Evolutionary conservation across 2,888 invertebrate genomes (phyloP), one percentile per base, ranked within the genome.

Genomic region (Mythimna loreyi): DNA sequence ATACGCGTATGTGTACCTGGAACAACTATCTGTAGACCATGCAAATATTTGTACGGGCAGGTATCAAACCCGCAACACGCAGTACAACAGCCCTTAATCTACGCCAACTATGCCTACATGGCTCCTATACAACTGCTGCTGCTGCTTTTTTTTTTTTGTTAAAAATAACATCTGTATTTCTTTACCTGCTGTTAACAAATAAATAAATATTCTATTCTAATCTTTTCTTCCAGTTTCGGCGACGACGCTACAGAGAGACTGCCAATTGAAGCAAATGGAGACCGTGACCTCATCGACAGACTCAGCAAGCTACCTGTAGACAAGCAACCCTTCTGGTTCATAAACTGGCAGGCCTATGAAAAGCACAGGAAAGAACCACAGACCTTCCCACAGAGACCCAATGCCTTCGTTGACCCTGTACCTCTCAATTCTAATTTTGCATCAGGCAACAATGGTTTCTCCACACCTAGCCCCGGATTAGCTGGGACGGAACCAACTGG

Each of bases 301-400:
- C 92, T 98, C 36, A 97, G 96, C 85, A 94, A 96, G 47, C 96
- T 97, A 89, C 97, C 98, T 0, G 88, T 96, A 62, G 97, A 97
- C 76, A 93, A 97, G 55, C 96, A 97, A 75, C 98, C 98, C 0
- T 98, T 97, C 91, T 98, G 98, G 98, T 96, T 96, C 72, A 87
- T 97, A 62, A 98, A 98, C 88, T 97, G 97, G 90, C 96, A 97
- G 81, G 97, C 97, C 0, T 96, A 97, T 13, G 97, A 97, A 86
- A 96, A 93, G 0, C 93, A 97, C 11, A 93, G 97, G 21, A 83
- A 92, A 23, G 92, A 93, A 0, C 94, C 95, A 1, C 93, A 94
- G 62, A 92, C 92, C 0, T 94, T 88, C 75, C 91, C 91, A 0
- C 93, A 90, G 52, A 91, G 85, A 66, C 93, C 93, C 0, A 95